Evolutionary conservation across 2,113 vertebrate genomes (phyloP), one percentile per base, ranked within the genome.

Genomic region (Aldabrachelys gigantea): DNA sequence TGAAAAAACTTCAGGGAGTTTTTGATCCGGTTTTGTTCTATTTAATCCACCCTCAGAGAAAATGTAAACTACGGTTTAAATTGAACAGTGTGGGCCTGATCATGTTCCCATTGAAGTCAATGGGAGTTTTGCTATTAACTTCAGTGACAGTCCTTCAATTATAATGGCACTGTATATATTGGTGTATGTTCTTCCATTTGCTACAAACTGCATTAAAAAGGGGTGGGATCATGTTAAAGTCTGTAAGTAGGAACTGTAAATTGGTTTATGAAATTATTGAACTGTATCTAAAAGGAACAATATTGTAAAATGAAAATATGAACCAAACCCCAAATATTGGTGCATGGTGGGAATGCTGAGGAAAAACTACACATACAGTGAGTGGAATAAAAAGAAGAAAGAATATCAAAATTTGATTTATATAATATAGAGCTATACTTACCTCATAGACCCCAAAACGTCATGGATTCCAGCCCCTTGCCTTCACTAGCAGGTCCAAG

Each of bases 221-320:
- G 82, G 27, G 6, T 5, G 80, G 82, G 52, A 56, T 88, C 56
- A 17, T 89, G 89, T 24, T 59, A 69, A 62, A 75, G 4, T 59
- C 35, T 49, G 44, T 3, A 84, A 41, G 5, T 57, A 92, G 75
- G 54, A 88, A 88, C 53, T 79, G 53, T 83, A 92, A 92, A 85
- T 1, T 88, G 49, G 53, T 88, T 95, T 91, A 80, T 92, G 56
- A 92, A 93, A 91, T 91, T 79, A 41, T 95, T 88, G 88, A 78
- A 72, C 85, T 88, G 85, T 65, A 81, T 65, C 85, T 88, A 88
- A 92, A 78, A 49, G 44, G 85, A 92, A 92, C 88, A 81, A 88
- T 69, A 88, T 72, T 88, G 56, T 10, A 88, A 35, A 72, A 92
- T 69, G 57, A 53, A 88, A 88, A 88, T 88, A 59, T 80, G 50